These are phyloP conservation scores for Onychomys arenicola DNA, from an alignment of 2,797 vertebrate species.

Conservation along the genomic window DNA sequence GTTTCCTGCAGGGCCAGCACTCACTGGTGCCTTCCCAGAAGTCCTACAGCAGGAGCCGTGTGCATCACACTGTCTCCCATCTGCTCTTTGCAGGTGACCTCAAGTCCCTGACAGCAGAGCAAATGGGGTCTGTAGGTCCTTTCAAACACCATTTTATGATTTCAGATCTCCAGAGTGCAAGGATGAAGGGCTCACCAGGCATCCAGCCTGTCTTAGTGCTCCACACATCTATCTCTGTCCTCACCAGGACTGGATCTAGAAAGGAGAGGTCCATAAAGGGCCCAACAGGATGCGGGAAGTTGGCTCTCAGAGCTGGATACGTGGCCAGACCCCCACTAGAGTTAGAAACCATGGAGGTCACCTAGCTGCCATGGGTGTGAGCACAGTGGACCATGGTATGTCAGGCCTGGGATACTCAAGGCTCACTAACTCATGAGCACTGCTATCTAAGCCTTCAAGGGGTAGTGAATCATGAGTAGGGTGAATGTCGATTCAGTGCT, in stretches of 20 bases:
- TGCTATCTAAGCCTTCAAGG: accelerated
- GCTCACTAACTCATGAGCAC: not conserved
- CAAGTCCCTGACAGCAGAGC: not conserved
- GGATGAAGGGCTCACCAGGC: not conserved
- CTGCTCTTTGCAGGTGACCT: not conserved
- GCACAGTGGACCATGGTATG: not conserved
- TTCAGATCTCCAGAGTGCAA: not conserved
- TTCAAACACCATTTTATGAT: not conserved
- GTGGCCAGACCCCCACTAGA: too few relatives aligned
- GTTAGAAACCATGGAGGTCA: not conserved
- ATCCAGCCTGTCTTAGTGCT: accelerated
- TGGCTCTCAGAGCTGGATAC: accelerated
- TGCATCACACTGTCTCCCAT: not conserved
- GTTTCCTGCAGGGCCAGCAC: too few relatives aligned
- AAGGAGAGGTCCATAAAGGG: too few relatives aligned
- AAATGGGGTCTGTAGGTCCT: not conserved
- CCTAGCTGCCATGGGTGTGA: accelerated
- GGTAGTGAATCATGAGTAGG: accelerated
- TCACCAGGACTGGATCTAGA: too few relatives aligned
- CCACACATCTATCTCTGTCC: accelerated
- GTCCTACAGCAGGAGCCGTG: too few relatives aligned
- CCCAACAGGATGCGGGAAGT: accelerated
- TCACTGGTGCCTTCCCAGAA: not conserved
- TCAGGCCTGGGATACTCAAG: accelerated
- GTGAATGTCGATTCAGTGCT: not conserved